These are phyloP conservation scores for Tortrix viridana DNA, from an alignment of 2,888 invertebrate genomes.

Conservation along the genomic window DNA sequence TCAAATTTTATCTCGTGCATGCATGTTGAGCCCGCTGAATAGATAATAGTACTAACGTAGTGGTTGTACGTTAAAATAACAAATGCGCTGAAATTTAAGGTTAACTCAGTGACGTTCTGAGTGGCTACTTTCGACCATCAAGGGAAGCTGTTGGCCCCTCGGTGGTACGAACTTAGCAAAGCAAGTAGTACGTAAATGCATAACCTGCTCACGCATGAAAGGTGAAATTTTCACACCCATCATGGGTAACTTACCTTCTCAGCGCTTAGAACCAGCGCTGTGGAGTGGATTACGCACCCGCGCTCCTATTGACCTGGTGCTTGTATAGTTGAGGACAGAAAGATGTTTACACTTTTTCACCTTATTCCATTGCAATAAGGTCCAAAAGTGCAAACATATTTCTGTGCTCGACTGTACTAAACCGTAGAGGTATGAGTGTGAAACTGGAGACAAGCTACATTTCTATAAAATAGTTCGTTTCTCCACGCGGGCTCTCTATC, in stretches of 20 bases:
- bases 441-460: not conserved
- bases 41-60: too few species aligned
- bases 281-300: conserved; percentile 11
- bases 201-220: conserved; percentile 8
- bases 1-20: too few species aligned
- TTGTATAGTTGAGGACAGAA: too few species aligned
- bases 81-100: conserved; percentile 17
- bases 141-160: conserved; percentile 21
- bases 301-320: conserved; percentile 11
- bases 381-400: too few species aligned
- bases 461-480: not conserved
- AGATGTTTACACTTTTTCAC: too few species aligned
- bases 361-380: too few species aligned
- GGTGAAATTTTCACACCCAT: not conserved
- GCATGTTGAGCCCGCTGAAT: too few species aligned
- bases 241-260: not conserved
- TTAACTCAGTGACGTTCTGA: conserved; percentile 42
- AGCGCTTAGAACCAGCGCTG: not conserved
- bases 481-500: conserved; percentile 17
- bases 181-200: conserved; percentile 8
- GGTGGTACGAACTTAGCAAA: conserved; percentile 24
- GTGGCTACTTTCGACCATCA: conserved; percentile 2
- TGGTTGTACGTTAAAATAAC: conserved; percentile 15
- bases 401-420: too few species aligned
- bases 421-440: conserved; percentile 10